phyloP scores from a whole-genome alignment of 2,797 vertebrate genomes.

The Sylvia borin region DNA sequence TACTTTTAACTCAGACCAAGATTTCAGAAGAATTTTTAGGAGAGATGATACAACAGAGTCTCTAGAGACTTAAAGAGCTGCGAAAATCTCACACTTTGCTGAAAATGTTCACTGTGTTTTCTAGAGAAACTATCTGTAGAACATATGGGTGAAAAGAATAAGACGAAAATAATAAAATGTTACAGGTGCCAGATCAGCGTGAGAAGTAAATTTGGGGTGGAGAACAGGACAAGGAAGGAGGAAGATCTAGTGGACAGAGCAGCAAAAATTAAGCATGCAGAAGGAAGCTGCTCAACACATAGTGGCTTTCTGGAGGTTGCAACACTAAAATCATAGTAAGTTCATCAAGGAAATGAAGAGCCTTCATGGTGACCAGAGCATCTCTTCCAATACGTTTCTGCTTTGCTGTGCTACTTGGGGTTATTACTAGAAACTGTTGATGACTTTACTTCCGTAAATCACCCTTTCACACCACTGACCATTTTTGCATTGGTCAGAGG shows the following conservation, averaged over 20 bases:
- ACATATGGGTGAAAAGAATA: background rate
- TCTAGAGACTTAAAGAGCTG: background rate
- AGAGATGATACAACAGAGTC: background rate
- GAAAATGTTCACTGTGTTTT: background rate
- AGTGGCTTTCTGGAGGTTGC: background rate
- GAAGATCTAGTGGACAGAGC: background rate
- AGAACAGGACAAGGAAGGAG: background rate
- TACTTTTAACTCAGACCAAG: background rate
- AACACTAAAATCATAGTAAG: background rate
- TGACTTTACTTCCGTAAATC: background rate
- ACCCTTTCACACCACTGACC: background rate
- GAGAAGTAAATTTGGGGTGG: background rate
- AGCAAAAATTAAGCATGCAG: background rate
- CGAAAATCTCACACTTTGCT: background rate
- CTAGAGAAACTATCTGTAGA: background rate
- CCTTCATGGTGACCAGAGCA: background rate
- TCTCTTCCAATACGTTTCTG: background rate
- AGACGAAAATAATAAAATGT: background rate
- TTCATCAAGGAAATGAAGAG: background rate
- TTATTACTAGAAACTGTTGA: background rate
- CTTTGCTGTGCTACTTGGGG: background rate
- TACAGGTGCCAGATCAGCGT: background rate
- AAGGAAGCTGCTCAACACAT: background rate
- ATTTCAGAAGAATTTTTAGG: background rate
- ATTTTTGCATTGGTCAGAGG: background rate